Evolutionary conservation across 1,140 invertebrate species (phyloP), one percentile per base, ranked within the genome.

Genomic region (Drosophila hydei): DNA sequence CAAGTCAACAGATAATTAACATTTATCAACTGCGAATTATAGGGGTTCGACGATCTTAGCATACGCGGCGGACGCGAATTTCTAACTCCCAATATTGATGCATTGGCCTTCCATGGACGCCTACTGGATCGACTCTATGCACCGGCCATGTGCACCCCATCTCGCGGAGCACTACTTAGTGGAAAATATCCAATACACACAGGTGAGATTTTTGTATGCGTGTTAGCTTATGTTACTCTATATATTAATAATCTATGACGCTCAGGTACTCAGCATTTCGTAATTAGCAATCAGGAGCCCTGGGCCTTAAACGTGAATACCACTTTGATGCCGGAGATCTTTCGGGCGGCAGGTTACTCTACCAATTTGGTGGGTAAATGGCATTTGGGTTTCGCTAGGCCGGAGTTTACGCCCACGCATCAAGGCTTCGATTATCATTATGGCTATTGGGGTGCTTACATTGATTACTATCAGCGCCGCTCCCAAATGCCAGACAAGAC

Each of bases 341-440:
- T 98, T 23, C 94, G 94, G 81, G 92, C 94, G 18, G 89, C 94
- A 0, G 97, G 97, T 0, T 99, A 98, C 91, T 92, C 92, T 4
- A 97, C 96, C 0, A 95, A 97, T 90, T 93, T 96, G 33, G 93
- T 98, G 19, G 97, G 97, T n/a, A 98, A 99, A 92, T 98, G 97
- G 97, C 97, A 98, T 81, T 92, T 97, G 56, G 97, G 97, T 1
- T 95, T 93, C 69, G 94, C 93, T 61, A 92, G 93, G 19, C 93
- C 92, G n/a, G 94, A 95, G 63, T 97, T 95, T 77, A 95, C 96
- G 4, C 97, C 97, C 0, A 95, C 94, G 0, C 93, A 92, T 16
- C 93, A 97, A 12, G 97, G 97, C n/a, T 98, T 98, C 83, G 95
- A 97, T 65, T 93, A 94, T 5, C 96, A 97, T 90, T 97, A 95